Percentiles rank a stretch among this genome's conserved stretches.
phyloP scores from a whole-genome alignment of 2,888 invertebrate genomes.

The Mesoligia furuncula region DNA sequence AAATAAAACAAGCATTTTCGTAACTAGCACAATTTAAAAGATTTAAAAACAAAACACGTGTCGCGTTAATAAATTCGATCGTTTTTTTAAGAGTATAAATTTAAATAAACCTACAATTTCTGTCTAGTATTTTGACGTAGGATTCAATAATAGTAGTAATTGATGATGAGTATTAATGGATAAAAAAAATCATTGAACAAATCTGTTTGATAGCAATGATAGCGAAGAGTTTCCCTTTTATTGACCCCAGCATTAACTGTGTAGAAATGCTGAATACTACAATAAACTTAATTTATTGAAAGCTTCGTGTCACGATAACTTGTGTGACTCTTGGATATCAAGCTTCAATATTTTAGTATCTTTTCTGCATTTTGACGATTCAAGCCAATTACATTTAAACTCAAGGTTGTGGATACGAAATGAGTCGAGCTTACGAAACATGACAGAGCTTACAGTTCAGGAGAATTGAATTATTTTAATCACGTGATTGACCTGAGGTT shows the following conservation, averaged over 20 bases:
- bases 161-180: slow-evolving; percentile 2
- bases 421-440: neutral
- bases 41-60: slow-evolving; percentile 42
- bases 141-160: neutral
- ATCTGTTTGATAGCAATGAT: neutral
- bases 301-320: slow-evolving; percentile 40
- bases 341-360: slow-evolving; percentile 28
- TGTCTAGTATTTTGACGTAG: slow-evolving; percentile 37
- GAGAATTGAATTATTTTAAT: neutral
- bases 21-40: slow-evolving; percentile 20
- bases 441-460: neutral
- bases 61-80: slow-evolving; percentile 51
- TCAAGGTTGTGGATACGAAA: slow-evolving; percentile 26
- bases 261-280: slow-evolving; percentile 7
- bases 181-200: neutral
- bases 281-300: slow-evolving; percentile 40
- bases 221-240: neutral
- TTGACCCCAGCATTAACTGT: no score
- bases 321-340: slow-evolving; percentile 38
- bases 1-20: slow-evolving; percentile 23
- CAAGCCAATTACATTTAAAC: slow-evolving; percentile 9
- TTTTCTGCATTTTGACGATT: slow-evolving; percentile 3
- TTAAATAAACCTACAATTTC: slow-evolving; percentile 31
- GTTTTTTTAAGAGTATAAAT: neutral
- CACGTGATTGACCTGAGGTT: neutral